Base-by-base conservation (phyloP, 2,888 invertebrate genomes). In the Thera britannica region DNA sequence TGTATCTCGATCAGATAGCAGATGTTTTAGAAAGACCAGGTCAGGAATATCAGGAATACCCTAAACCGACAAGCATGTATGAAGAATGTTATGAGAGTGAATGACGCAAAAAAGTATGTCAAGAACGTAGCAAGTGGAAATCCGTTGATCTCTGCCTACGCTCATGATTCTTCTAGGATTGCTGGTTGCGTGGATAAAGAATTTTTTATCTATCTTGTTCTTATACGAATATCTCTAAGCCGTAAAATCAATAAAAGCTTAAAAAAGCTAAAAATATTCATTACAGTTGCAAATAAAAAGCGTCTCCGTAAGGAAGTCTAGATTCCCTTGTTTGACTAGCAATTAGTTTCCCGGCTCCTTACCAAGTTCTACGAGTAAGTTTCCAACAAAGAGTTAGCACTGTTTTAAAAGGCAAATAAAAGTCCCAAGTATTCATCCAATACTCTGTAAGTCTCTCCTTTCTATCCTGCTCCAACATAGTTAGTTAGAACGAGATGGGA, bases 401-500 rank as follows among this genome's bases (percentile, higher is more conserved):
- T 73, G 70, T 70, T 73, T 70, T 75, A 69, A 71, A 73, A 73
- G 70, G 71, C 75, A 75, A 75, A 73, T 75, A 75, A 75, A 73
- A 67, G 65, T 73, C 23, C 65, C 49, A 68, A 68, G 69, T 63
- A 62, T 62, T 44, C 36, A 67, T 66, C 65, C 67, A 60, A 72
- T 68, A 63, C 64, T 66, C 59, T 60, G 58, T 49, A 35, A 54
- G 35, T 49, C 48, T 6, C 23, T 62, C 66, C 35, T 6, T n/a
- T 62, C 66, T 35, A 8, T 65, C 68, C 51, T 62, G 36, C n/a
- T 69, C 59, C 38, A 54, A 68, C 36, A 34, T 3, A 0, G 65
- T 58, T 49, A 60, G 65, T 62, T 9, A 68, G 62, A 67, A 66
- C 55, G 52, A 48, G 67, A 58, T 62, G 63, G 48, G 51, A 57